These are phyloP conservation scores for Thyatira batis DNA, from an alignment of 2,888 invertebrate species.

Conservation along the genomic window DNA sequence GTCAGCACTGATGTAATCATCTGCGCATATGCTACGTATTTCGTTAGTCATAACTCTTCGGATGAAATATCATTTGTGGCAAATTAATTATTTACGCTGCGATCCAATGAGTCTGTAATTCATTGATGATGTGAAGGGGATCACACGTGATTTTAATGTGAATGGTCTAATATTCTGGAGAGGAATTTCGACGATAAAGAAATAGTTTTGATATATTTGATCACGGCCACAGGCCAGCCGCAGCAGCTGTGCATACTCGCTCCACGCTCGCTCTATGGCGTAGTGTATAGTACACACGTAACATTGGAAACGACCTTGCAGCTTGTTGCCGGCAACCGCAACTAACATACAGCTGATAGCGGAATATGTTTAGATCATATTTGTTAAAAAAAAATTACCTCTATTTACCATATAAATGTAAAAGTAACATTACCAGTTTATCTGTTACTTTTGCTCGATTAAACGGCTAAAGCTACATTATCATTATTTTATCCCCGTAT, in stretches of 20 bases:
- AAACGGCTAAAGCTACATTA: too few species aligned
- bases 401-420: too few species aligned
- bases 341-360: constrained; percentile 35
- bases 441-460: too few species aligned
- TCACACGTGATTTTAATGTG: background rate
- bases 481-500: too few species aligned
- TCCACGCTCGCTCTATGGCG: constrained; percentile 22
- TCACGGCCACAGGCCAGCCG: constrained; percentile 42
- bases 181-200: constrained; percentile 26
- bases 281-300: constrained; percentile 46
- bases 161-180: constrained; percentile 11
- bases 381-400: too few species aligned
- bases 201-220: constrained; percentile 36
- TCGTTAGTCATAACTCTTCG: background rate
- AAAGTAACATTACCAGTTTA: too few species aligned
- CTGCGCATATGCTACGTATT: constrained; percentile 13
- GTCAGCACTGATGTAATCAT: constrained; percentile 41
- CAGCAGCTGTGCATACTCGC: constrained; percentile 50
- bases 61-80: background rate
- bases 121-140: constrained; percentile 21
- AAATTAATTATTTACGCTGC: background rate
- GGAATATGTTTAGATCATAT: constrained; percentile 32
- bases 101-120: background rate
- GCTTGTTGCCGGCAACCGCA: constrained; percentile 54
- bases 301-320: constrained; percentile 74